A percentile compares a stretch with the other conserved stretches of the same genome.
These are phyloP conservation scores for Syrphus vitripennis DNA, from an alignment of 2,888 invertebrate species.

Conservation along the genomic window DNA sequence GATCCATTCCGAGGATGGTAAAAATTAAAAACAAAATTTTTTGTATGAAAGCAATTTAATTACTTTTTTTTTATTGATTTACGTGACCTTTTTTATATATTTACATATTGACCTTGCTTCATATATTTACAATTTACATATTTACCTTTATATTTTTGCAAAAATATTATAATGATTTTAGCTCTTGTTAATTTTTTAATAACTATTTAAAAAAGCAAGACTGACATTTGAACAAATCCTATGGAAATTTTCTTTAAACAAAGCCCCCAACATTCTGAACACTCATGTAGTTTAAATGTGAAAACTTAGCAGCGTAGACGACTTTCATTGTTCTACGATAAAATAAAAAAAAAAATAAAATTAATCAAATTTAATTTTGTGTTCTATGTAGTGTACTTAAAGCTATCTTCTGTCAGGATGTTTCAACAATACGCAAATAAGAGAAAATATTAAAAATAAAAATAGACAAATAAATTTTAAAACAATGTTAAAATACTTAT, in stretches of 20 bases:
- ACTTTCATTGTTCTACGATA: slow-evolving; percentile 5
- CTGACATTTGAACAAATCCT: slow-evolving; percentile 44
- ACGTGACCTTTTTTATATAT: no score
- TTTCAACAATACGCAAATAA: slow-evolving; percentile 73
- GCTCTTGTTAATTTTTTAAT: background rate
- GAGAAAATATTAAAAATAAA: slow-evolving; percentile 63
- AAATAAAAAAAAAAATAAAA: slow-evolving; percentile 27
- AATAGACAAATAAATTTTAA: slow-evolving; percentile 7
- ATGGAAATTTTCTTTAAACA: slow-evolving; percentile 28
- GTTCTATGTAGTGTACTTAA: slow-evolving; percentile 75
- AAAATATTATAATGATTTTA: background rate
- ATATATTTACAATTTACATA: background rate
- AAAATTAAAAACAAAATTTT: no score
- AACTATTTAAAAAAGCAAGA: slow-evolving; percentile 32
- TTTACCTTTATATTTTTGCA: background rate
- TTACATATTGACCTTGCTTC: background rate
- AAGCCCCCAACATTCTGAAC: background rate
- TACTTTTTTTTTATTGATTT: no score
- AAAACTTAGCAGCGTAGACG: slow-evolving; percentile 29
- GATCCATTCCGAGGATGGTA: no score
- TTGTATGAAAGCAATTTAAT: no score
- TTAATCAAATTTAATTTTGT: slow-evolving; percentile 55
- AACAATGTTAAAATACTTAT: slow-evolving; percentile 46
- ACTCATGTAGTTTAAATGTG: slow-evolving; percentile 53
- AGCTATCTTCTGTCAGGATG: slow-evolving; percentile 76